A percentile compares a stretch with the other conserved stretches of the same genome.
These are phyloP conservation scores for Colossoma macropomum DNA, from an alignment of 2,113 vertebrate genomes.

Conservation along the genomic window DNA sequence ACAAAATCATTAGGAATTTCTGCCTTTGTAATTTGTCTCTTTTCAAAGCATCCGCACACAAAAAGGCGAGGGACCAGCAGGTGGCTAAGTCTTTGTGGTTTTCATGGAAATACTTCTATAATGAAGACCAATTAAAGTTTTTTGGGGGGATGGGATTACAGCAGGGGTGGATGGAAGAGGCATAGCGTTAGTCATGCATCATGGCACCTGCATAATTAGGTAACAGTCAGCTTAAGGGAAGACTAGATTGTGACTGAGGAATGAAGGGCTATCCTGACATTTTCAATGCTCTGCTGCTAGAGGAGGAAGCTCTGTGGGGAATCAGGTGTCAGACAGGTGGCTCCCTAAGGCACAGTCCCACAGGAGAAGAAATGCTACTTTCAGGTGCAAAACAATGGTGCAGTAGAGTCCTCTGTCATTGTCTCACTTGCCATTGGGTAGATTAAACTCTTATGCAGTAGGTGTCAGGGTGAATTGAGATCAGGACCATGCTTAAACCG, in stretches of 20 bases:
- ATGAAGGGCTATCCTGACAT: constrained; percentile 62
- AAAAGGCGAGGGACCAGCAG: constrained; percentile 40
- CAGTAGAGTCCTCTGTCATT: constrained; percentile 16
- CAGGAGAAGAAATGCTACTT: constrained; percentile 33
- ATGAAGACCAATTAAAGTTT: constrained; percentile 78
- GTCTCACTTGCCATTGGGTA: constrained; percentile 36
- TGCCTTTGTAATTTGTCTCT: constrained; percentile 39
- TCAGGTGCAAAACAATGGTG: constrained; percentile 30
- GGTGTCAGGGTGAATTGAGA: background rate
- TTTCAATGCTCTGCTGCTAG: constrained; percentile 49
- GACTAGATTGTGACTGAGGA: constrained; percentile 58
- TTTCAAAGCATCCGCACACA: constrained; percentile 33
- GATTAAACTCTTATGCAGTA: constrained; percentile 55
- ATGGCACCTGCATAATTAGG: constrained; percentile 75
- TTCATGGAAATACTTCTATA: constrained; percentile 60
- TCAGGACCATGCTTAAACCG: background rate
- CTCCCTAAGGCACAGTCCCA: constrained; percentile 42
- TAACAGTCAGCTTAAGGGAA: constrained; percentile 56
- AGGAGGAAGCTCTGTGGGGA: constrained; percentile 54
- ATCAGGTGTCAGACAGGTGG: constrained; percentile 32
- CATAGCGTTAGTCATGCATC: constrained; percentile 71
- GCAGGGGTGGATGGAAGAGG: constrained; percentile 59
- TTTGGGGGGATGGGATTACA: constrained; percentile 56
- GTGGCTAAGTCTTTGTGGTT: constrained; percentile 29
- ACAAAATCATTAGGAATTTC: constrained; percentile 36